Evolutionary conservation across 2,888 invertebrate species (phyloP).

Genomic region (Volucella inflata): DNA sequence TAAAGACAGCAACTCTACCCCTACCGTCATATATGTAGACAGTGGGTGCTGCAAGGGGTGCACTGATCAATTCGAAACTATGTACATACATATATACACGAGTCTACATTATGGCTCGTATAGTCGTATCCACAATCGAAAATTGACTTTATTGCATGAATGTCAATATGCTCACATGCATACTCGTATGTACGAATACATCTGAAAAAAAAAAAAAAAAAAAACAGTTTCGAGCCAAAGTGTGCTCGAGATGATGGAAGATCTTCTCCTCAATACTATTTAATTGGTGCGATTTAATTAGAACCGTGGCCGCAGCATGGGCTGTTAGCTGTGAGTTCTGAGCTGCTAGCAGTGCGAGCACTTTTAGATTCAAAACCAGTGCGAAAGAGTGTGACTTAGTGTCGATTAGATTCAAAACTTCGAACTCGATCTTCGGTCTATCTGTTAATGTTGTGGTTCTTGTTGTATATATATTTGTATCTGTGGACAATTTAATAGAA

Average conservation of each 20-base stretch:
- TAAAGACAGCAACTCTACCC: slow-evolving; percentile 37
- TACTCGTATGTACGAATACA: too few species aligned
- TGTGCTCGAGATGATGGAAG: slow-evolving; percentile 64
- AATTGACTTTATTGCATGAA: slow-evolving; percentile 28
- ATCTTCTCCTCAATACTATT: slow-evolving; percentile 76
- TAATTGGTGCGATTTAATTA: slow-evolving; percentile 84
- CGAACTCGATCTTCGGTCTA: slow-evolving; percentile 66
- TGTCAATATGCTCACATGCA: slow-evolving; percentile 31
- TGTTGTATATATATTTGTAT: slow-evolving; percentile 9
- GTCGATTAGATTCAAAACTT: slow-evolving; percentile 74
- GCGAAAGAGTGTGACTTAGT: slow-evolving; percentile 73
- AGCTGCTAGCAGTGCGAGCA: too few species aligned
- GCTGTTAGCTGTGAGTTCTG: background rate
- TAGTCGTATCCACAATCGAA: background rate
- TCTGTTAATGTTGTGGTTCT: slow-evolving; percentile 5
- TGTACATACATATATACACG: slow-evolving; percentile 15
- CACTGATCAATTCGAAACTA: slow-evolving; percentile 55
- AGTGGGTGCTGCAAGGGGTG: slow-evolving; percentile 31
- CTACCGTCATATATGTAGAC: slow-evolving; percentile 24
- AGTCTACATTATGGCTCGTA: too few species aligned
- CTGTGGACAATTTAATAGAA: background rate
- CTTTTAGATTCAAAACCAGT: background rate
- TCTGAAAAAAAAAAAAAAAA: too few species aligned
- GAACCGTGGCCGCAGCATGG: slow-evolving; percentile 78
- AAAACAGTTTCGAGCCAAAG: slow-evolving; percentile 1